Base-by-base conservation (phyloP, 2,888 invertebrate genomes). In the Platycnemis pennipes region DNA sequence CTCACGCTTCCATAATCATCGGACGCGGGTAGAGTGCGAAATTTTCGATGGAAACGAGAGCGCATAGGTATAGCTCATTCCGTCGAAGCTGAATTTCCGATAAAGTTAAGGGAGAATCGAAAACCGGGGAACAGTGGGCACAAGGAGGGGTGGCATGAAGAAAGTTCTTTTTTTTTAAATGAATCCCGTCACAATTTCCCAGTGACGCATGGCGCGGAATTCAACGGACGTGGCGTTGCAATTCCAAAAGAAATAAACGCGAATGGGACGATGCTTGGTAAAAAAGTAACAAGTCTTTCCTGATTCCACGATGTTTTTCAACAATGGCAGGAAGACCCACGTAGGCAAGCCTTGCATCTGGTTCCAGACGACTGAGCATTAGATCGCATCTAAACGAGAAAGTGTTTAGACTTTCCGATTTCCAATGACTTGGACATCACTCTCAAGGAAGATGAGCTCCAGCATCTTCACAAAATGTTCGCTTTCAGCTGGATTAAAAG, bases 41-140 rank as follows among this genome's bases (percentile, higher is more conserved):
- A 77, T 77, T 77, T 31, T 37, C 37, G 77, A 77, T 77, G 31
- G 77, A 77, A 77, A 77, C 26, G 77, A 77, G 63, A 63, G n/a
- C 63, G 63, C 77, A 16, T 69, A 37, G 8, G 37, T 77, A 77
- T 77, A 11, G 37, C 77, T 77, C 77, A 77, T 77, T 77, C n/a
- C 77, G 37, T 13, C 77, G 77, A 69, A n/a, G 69, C 77, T 77
- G 13, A 37, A 77, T 77, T 77, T 77, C 77, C 37, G 77, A 77
- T 77, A 37, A 31, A 37, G 77, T 26, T 8, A 26, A 16, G 77
- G 5, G 37, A 37, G 77, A 2, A 37, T 37, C 77, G 77, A 37
- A 37, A 77, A 77, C 77, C 7, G 22, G 37, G 77, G 26, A 37
- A 37, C 26, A 37, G 77, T 8, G 37, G 37, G 77, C 37, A 11